Evolutionary conservation across 2,888 invertebrate species (phyloP).

Genomic region (Drosophila paucipuncta): DNA sequence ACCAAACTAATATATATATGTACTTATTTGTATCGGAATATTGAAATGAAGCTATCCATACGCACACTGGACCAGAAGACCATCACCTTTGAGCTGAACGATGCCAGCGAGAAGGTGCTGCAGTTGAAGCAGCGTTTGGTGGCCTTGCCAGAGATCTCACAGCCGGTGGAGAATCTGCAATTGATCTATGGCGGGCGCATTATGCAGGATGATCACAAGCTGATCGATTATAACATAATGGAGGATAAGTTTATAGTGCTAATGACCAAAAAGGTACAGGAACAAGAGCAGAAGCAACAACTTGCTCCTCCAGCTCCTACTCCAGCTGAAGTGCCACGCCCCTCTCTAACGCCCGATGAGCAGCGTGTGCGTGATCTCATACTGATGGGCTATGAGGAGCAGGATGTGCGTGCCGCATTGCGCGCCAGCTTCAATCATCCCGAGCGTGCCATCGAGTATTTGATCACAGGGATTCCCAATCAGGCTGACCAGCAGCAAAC

Average conservation of each 20-base stretch:
- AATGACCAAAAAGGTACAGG: conserved; percentile 88
- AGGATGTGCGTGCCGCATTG: conserved; percentile 93
- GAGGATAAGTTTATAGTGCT: conserved; percentile 98
- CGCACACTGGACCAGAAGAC: conserved; percentile 97
- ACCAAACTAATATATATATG: not conserved
- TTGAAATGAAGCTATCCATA: conserved; percentile 89
- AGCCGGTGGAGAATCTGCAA: conserved; percentile 93
- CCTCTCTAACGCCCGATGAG: conserved; percentile 59
- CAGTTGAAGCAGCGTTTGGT: conserved; percentile 90
- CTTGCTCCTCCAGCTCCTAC: not conserved
- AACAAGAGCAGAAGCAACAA: not conserved
- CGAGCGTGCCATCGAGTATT: conserved; percentile 98
- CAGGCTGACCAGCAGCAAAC: conserved; percentile 2
- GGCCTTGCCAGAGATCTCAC: conserved; percentile 58
- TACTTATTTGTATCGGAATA: not conserved
- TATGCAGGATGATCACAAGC: conserved; percentile 92
- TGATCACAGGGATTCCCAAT: conserved; percentile 93
- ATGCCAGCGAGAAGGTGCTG: conserved; percentile 93
- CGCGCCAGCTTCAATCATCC: conserved; percentile 98
- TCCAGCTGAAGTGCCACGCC: conserved; percentile 12
- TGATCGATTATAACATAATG: conserved; percentile 95
- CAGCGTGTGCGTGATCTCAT: conserved; percentile 66
- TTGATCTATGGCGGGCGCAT: conserved; percentile 98
- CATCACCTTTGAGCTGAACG: conserved; percentile 93
- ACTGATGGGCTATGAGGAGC: conserved; percentile 94